phyloP scores from a whole-genome alignment of 1,140 invertebrate genomes.

The Reticulitermes speratus region DNA sequence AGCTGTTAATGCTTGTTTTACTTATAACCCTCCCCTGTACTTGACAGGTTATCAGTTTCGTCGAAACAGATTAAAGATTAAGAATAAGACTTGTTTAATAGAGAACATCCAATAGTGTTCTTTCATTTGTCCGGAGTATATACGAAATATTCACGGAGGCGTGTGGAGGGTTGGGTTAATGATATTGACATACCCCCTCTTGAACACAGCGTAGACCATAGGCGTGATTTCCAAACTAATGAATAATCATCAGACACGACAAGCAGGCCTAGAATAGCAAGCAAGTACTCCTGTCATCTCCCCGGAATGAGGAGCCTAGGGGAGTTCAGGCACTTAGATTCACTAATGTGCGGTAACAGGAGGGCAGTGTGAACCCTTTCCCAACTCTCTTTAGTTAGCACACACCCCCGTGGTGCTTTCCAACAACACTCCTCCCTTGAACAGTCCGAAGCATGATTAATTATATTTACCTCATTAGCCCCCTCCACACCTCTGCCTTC shows the following conservation, averaged over 20 bases:
- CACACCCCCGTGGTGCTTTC: background rate
- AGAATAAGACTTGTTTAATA: background rate
- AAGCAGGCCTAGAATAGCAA: background rate
- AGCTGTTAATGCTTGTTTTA: background rate
- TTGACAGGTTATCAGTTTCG: background rate
- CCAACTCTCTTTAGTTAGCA: background rate
- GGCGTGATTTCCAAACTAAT: slow-evolving; percentile 6
- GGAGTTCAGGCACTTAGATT: no score
- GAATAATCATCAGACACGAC: background rate
- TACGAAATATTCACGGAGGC: background rate
- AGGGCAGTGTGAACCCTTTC: background rate
- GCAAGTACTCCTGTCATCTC: background rate
- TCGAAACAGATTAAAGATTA: background rate
- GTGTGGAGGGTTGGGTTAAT: background rate
- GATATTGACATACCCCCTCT: background rate
- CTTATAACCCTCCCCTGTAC: background rate
- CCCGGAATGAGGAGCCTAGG: background rate
- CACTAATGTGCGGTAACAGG: background rate
- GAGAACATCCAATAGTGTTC: background rate
- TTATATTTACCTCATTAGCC: slow-evolving; percentile 12
- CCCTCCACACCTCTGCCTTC: background rate
- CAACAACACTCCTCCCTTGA: background rate
- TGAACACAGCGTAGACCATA: background rate
- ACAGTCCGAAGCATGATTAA: background rate
- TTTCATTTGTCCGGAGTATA: background rate